phyloP scores from a whole-genome alignment of 2,113 vertebrate species.

The Sphyrna mokarran region DNA sequence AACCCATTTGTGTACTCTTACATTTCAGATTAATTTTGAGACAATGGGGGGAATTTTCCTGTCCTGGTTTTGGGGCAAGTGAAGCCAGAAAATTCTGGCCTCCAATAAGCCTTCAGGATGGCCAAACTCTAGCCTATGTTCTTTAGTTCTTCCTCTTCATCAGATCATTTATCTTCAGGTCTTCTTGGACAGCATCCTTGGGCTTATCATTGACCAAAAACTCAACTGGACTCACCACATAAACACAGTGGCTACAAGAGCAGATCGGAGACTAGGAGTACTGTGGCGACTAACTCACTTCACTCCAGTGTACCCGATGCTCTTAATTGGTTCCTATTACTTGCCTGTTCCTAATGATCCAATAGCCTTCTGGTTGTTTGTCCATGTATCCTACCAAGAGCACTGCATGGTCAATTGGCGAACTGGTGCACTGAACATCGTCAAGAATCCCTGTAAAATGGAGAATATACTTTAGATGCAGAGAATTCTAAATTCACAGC shows the following conservation, averaged over 20 bases:
- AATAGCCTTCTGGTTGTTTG: neutral
- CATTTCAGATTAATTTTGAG: neutral
- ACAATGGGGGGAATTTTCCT: neutral
- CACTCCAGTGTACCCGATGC: neutral
- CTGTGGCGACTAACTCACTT: no score
- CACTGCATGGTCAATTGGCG: neutral
- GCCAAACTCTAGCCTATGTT: neutral
- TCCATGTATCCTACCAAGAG: neutral
- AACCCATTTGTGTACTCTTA: neutral
- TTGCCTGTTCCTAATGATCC: slow-evolving; percentile 28
- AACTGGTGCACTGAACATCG: neutral
- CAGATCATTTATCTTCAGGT: neutral
- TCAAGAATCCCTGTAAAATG: neutral
- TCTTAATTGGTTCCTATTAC: neutral
- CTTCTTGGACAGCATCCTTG: no score
- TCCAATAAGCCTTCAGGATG: neutral
- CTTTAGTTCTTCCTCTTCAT: neutral
- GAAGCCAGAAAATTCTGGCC: no score
- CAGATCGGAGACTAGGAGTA: no score
- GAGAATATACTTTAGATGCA: no score
- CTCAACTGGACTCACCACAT: no score
- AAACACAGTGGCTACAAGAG: no score
- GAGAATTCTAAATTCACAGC: neutral
- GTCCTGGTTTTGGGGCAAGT: no score
- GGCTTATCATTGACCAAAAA: no score